These are phyloP conservation scores for Scolanthus callimorphus DNA, from an alignment of 92 coral and sea anemone genomes.

Conservation along the genomic window DNA sequence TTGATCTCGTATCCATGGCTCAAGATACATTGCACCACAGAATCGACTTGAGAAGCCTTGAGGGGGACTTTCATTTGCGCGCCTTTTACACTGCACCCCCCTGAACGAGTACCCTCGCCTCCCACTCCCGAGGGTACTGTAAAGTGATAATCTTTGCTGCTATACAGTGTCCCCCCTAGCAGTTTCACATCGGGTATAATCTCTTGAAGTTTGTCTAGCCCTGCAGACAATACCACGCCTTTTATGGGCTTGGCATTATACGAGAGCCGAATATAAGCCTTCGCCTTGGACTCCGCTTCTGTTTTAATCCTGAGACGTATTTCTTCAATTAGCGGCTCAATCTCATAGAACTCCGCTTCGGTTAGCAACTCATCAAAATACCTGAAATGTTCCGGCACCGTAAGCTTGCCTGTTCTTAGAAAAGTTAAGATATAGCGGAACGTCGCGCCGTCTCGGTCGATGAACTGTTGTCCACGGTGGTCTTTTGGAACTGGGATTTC, in stretches of 20 bases:
- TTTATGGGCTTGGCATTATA: slow-evolving; percentile 24
- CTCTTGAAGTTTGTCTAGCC: slow-evolving; percentile 29
- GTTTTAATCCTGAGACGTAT: slow-evolving; percentile 21
- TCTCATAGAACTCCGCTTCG: slow-evolving; percentile 48
- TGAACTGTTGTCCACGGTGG: slow-evolving; percentile 40
- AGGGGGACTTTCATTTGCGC: slow-evolving; percentile 53
- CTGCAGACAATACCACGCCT: slow-evolving; percentile 50
- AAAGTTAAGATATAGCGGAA: slow-evolving; percentile 54
- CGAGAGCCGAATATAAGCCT: slow-evolving; percentile 28
- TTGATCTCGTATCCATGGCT: slow-evolving; percentile 49
- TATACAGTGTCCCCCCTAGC: slow-evolving; percentile 35
- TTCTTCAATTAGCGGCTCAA: slow-evolving; percentile 41
- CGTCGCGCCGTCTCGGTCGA: slow-evolving; percentile 59
- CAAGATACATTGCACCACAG: slow-evolving; percentile 46
- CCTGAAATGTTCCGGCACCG: slow-evolving; percentile 36
- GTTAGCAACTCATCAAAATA: slow-evolving; percentile 50
- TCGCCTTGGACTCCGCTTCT: slow-evolving; percentile 8
- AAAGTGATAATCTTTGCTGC: slow-evolving; percentile 41
- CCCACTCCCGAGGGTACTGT: background rate
- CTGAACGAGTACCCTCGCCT: background rate
- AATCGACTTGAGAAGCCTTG: slow-evolving; percentile 45
- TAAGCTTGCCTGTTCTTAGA: slow-evolving; percentile 47
- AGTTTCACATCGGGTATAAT: slow-evolving; percentile 39
- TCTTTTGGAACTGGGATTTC: slow-evolving; percentile 37
- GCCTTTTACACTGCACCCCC: slow-evolving; percentile 26